Evolutionary conservation across 2,113 vertebrate genomes (phyloP), one percentile per base, ranked within the genome.

Genomic region (Equus quagga): DNA sequence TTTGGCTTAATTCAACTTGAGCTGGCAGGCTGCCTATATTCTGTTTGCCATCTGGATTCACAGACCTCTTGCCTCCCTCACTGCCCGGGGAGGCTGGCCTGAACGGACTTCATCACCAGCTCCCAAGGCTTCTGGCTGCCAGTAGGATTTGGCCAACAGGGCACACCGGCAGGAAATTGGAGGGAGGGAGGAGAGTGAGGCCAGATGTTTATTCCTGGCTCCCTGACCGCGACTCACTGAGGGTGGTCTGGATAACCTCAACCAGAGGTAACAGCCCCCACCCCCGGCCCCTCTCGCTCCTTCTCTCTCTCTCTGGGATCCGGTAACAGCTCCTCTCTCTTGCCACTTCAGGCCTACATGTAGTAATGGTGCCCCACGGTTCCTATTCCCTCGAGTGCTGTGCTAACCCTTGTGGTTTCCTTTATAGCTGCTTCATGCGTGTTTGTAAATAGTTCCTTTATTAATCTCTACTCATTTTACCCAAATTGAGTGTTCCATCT

Each of bases 231-330:
- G 8, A 13, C 0, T 14, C 58, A 15, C 26, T 11, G 28, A 83
- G 41, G 15, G 7, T 21, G 12, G 11, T 62, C 49, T 41, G 18
- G n/a, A 5, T 8, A 26, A 11, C 54, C 4, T 41, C n/a, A 24
- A 7, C 21, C n/a, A 44, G 9, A 75, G 11, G 5, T 46, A 36
- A 17, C 65, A 2, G 11, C 21, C 5, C 4, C 5, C 41, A 28
- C 58, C 56, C 23, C 1, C 33, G 8, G 6, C 65, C 41, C 17
- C 2, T 0, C 10, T 3, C 5, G 12, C 41, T 60, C 65, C 6
- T 1, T 33, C 28, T 26, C 8, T 15, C 56, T 46, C 3, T 60
- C 23, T 18, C 2, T 5, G n/a, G 11, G 51, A 8, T 64, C 31
- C 28, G 41, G 12, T 1, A 31, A 7, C 11, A 36, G 17, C n/a